These are phyloP conservation scores for Pediacus dermestoides DNA, from an alignment of 2,888 invertebrate genomes.

Conservation along the genomic window DNA sequence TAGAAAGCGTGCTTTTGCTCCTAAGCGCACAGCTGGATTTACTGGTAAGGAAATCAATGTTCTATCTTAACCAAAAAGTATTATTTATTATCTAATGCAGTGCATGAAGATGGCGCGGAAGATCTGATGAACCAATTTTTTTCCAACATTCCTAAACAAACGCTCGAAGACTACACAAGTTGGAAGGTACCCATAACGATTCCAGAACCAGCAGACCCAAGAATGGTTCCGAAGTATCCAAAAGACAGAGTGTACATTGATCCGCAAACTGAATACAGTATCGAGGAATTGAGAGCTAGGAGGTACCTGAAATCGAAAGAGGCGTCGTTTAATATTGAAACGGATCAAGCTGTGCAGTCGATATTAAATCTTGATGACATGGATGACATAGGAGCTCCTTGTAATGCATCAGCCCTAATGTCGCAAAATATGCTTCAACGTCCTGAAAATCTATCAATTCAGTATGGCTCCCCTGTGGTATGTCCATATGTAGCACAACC, in stretches of 20 bases:
- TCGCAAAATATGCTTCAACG: too few relatives aligned
- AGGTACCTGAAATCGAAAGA: slow-evolving; percentile 51
- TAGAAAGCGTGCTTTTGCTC: slow-evolving; percentile 41
- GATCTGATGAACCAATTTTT: slow-evolving; percentile 11
- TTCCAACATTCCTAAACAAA: slow-evolving; percentile 33
- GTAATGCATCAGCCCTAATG: too few relatives aligned
- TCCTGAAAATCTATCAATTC: too few relatives aligned
- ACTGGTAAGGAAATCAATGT: slow-evolving; percentile 46
- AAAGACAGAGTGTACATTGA: slow-evolving; percentile 63
- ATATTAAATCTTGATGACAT: slow-evolving; percentile 19
- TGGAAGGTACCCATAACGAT: slow-evolving; percentile 57
- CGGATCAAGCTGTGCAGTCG: slow-evolving; percentile 19
- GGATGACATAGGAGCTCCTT: too few relatives aligned
- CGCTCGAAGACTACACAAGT: slow-evolving; percentile 53
- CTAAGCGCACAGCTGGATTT: slow-evolving; percentile 47
- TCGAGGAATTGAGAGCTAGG: slow-evolving; percentile 71
- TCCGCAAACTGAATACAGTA: slow-evolving; percentile 64
- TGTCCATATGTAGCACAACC: too few relatives aligned
- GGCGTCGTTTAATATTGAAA: slow-evolving; percentile 10
- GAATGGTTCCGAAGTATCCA: slow-evolving; percentile 65
- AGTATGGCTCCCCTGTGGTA: too few relatives aligned
- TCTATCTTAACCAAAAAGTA: slow-evolving; percentile 1
- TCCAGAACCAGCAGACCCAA: slow-evolving; percentile 61
- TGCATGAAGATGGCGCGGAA: slow-evolving; percentile 61
- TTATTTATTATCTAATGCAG: slow-evolving; percentile 42